A percentile compares a stretch with the other conserved stretches of the same genome.
These are phyloP conservation scores for Deilephila porcellus DNA, from an alignment of 2,888 invertebrate genomes.

Conservation along the genomic window DNA sequence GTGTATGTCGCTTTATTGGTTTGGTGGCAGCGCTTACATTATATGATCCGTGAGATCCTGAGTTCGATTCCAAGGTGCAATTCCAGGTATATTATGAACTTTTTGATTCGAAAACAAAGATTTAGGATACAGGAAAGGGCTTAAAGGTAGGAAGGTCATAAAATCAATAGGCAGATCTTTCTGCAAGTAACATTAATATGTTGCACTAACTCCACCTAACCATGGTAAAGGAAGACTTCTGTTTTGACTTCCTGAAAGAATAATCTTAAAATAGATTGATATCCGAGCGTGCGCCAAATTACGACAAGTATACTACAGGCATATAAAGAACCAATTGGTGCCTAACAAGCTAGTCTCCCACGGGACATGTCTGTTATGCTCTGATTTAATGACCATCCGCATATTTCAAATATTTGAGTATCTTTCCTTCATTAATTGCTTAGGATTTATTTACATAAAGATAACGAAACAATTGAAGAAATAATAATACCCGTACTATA, in stretches of 20 bases:
- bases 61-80: too few relatives aligned
- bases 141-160: too few relatives aligned
- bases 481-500: background rate
- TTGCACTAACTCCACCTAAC: too few relatives aligned
- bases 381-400: conserved; percentile 43
- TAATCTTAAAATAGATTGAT: background rate
- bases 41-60: too few relatives aligned
- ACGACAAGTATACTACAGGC: conserved; percentile 17
- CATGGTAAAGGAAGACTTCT: too few relatives aligned
- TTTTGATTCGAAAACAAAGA: too few relatives aligned
- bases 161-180: too few relatives aligned
- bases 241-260: too few relatives aligned
- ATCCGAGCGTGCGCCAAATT: background rate
- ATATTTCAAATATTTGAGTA: conserved; percentile 7
- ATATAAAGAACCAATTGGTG: conserved; percentile 42
- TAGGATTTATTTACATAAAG: background rate
- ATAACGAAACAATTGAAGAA: background rate
- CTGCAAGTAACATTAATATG: too few relatives aligned
- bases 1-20: background rate
- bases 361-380: conserved; percentile 43
- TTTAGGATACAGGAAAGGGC: too few relatives aligned
- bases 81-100: too few relatives aligned
- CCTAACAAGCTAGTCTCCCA: conserved; percentile 42
- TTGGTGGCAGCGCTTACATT: too few relatives aligned
- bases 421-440: background rate